Conservation (phyloP, 2,888 invertebrate genomes). For the Dolomedes plantarius region DNA sequence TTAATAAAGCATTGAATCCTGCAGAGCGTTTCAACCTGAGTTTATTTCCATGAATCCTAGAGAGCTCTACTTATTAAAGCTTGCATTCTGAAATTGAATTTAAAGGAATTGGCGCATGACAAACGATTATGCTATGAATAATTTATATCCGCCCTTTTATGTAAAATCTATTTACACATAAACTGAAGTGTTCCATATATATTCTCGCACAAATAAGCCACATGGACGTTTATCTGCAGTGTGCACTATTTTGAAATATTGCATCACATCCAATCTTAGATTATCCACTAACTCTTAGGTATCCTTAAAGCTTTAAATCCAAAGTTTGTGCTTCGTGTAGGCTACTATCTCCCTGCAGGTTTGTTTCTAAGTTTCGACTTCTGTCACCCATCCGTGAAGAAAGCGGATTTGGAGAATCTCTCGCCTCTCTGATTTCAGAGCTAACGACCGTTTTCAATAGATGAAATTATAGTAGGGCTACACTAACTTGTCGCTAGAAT, state of each 20-base stretch:
- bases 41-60: constrained; percentile 22
- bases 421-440: neutral
- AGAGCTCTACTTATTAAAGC: constrained; percentile 25
- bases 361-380: neutral
- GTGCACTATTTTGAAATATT: neutral
- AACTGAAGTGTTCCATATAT: neutral
- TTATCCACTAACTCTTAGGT: neutral
- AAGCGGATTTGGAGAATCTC: neutral
- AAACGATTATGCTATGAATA: constrained; percentile 47
- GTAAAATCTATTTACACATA: constrained; percentile 29
- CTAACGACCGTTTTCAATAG: neutral
- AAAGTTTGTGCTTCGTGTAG: neutral
- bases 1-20: constrained; percentile 19
- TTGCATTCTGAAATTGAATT: constrained; percentile 47
- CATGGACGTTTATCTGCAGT: neutral
- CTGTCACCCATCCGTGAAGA: neutral
- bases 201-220: neutral
- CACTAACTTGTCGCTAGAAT: neutral
- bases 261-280: neutral
- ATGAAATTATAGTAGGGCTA: neutral
- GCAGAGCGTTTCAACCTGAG: constrained; percentile 4
- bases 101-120: constrained; percentile 47
- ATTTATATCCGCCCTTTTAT: constrained; percentile 49
- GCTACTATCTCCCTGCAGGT: neutral
- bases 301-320: neutral